Conservation (phyloP, 1,140 invertebrate genomes). For the Drosophila orosa region DNA sequence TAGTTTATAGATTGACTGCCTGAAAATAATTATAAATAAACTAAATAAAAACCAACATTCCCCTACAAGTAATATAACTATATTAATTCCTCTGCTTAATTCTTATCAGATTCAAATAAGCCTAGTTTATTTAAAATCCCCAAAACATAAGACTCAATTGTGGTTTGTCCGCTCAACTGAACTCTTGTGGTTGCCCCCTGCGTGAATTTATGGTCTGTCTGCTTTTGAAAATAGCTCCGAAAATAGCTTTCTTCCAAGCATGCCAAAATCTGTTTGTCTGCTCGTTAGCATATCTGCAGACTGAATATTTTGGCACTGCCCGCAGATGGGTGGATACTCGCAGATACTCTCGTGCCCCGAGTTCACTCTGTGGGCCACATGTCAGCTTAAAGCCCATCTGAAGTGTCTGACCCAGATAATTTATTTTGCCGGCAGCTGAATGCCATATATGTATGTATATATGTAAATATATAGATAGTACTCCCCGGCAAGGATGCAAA, state of each 20-base stretch:
- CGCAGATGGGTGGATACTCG: constrained; percentile 7
- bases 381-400: constrained; percentile 10
- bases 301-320: constrained; percentile 34
- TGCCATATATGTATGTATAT: neutral
- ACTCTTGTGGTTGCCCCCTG: constrained; percentile 22
- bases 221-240: constrained; percentile 35
- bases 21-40: too few species aligned
- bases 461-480: neutral
- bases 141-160: neutral
- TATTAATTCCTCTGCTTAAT: neutral
- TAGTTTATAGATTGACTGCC: too few species aligned
- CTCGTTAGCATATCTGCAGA: constrained; percentile 44
- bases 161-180: constrained; percentile 21
- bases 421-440: neutral
- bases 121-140: neutral
- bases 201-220: constrained; percentile 45
- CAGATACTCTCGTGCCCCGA: constrained; percentile 2
- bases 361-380: constrained; percentile 28
- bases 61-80: too few species aligned
- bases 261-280: constrained; percentile 50
- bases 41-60: too few species aligned
- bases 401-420: constrained; percentile 16
- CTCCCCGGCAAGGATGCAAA: neutral
- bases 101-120: neutral
- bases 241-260: constrained; percentile 48